Base-by-base conservation (phyloP, 2,888 invertebrate genomes). In the Phaonia tiefii region DNA sequence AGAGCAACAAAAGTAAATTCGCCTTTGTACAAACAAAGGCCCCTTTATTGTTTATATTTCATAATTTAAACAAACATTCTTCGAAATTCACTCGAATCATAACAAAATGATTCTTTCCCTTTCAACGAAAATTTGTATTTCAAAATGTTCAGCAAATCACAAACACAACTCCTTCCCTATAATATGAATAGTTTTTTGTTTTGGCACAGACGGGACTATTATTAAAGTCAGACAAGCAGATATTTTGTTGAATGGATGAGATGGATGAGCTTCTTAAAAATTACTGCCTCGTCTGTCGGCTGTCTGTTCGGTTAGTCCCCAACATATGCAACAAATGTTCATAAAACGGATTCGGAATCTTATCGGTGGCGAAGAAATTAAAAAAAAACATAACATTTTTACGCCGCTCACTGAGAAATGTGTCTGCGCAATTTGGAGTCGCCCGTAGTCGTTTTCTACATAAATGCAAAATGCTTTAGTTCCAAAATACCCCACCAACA, bases 31-130 rank as follows among this genome's bases (percentile, higher is more conserved):
- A 54, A 70, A 51, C 54, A 65, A 75, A 70, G 31, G 11, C 65
- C 7, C 51, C 31, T 56, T n/a, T 75, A 54, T 78, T 82, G 79
- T 82, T 82, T 79, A 79, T 39, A 69, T 79, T 82, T 79, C 73
- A 75, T 79, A 79, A 79, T 79, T 74, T 76, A 82, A 74, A 58
- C 73, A 79, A 82, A 79, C 44, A 63, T 54, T 65, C 25, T 37
- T 56, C 60, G n/a, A n/a, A n/a, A n/a, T 31, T 8, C 8, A 31
- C 31, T 8, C 4, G 31, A 3, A 31, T 5, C 31, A 8, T 8
- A 31, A 31, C 31, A 8, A 5, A 31, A 8, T 31, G 31, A 31
- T 31, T 31, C n/a, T 31, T 31, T 31, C 31, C 8, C 31, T 8
- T 8, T 8, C 31, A 31, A 31, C 3, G 8, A 31, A 31, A 31